Evolutionary conservation across 1,140 invertebrate species (phyloP).

Genomic region (Drosophila eugracilis): DNA sequence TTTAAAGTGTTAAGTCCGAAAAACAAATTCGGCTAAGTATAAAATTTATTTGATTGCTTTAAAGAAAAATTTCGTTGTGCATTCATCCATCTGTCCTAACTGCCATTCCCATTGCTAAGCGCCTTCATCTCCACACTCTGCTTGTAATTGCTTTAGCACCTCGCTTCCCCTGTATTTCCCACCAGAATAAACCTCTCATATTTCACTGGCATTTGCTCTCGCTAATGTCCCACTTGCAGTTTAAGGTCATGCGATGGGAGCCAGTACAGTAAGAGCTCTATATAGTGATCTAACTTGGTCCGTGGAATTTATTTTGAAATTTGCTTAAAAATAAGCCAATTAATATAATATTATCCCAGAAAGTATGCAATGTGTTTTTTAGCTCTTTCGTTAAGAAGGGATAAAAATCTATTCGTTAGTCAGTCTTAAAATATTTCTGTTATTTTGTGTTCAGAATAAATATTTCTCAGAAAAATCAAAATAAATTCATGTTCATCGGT

Average conservation of each 20-base stretch:
- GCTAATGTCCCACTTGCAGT: constrained; percentile 70
- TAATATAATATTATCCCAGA: no score
- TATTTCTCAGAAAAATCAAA: no score
- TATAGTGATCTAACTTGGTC: background rate
- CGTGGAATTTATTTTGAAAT: background rate
- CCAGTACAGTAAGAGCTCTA: constrained; percentile 13
- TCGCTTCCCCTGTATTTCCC: constrained; percentile 14
- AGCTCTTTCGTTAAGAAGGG: background rate
- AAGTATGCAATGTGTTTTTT: background rate
- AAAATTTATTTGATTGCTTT: constrained; percentile 44
- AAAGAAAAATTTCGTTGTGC: constrained; percentile 29
- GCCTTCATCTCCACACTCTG: constrained; percentile 26
- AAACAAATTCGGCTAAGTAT: background rate
- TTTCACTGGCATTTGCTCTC: constrained; percentile 65
- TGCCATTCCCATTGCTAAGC: constrained; percentile 35
- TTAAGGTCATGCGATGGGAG: constrained; percentile 47
- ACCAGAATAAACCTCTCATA: constrained; percentile 59
- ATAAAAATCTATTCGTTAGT: no score
- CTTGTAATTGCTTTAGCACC: constrained; percentile 58
- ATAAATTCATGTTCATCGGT: background rate
- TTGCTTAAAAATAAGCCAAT: background rate
- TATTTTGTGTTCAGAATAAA: background rate
- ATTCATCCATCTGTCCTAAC: constrained; percentile 38
- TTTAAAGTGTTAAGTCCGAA: background rate
- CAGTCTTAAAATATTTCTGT: background rate